phyloP scores from a whole-genome alignment of 2,888 invertebrate species.

The Eilema depressum region DNA sequence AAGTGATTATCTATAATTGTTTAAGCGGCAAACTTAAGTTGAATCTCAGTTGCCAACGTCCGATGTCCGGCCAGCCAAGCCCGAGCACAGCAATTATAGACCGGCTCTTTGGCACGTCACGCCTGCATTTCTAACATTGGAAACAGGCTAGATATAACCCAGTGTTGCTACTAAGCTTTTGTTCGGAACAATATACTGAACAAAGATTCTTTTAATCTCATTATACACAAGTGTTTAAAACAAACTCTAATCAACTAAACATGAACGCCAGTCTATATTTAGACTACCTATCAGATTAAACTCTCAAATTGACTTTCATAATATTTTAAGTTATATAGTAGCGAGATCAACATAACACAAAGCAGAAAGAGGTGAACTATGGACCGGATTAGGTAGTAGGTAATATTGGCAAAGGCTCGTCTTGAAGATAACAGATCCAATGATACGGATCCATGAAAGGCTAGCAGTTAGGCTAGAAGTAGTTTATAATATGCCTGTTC shows the following conservation, averaged over 20 bases:
- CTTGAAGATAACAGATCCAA: too few species aligned
- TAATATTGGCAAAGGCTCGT: background rate
- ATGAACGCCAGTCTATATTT: background rate
- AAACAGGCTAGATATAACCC: constrained; percentile 33
- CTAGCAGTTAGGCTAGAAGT: too few species aligned
- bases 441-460: too few species aligned
- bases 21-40: constrained; percentile 45
- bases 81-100: constrained; percentile 54
- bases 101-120: constrained; percentile 54
- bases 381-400: too few species aligned
- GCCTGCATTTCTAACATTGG: constrained; percentile 25
- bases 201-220: background rate
- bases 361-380: background rate
- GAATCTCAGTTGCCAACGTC: constrained; percentile 35
- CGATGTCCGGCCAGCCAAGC: constrained; percentile 53
- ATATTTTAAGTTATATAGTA: background rate
- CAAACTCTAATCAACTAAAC: background rate
- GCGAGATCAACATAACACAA: background rate
- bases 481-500: background rate
- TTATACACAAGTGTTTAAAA: background rate
- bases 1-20: constrained; percentile 45
- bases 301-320: background rate
- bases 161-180: constrained; percentile 22
- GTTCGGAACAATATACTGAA: background rate
- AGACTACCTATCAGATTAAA: background rate